Evolutionary conservation across 35 echinoderm and acorn worm genomes (phyloP).

Genomic region (Amphiura filiformis): DNA sequence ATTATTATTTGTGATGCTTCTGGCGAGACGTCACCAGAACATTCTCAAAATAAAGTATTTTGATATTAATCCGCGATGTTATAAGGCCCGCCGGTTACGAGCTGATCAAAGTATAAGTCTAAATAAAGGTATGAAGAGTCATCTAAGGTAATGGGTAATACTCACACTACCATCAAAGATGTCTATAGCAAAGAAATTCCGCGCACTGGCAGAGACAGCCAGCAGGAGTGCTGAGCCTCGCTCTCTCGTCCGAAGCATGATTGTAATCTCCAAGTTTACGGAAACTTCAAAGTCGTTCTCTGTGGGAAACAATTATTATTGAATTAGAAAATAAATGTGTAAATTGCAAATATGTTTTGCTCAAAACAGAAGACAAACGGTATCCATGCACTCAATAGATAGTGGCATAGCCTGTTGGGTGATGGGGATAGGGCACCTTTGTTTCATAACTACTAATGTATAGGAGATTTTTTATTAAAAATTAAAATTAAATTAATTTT

Average conservation of each 20-base stretch:
- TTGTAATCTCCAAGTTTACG: conserved; percentile 21
- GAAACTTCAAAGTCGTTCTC: conserved; percentile 42
- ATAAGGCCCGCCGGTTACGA: too few relatives aligned
- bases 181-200: conserved; percentile 77
- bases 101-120: too few relatives aligned
- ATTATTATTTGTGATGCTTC: too few relatives aligned
- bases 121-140: too few relatives aligned
- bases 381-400: not conserved
- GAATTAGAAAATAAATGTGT: conserved; percentile 10
- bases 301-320: conserved; percentile 14
- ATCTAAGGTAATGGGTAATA: too few relatives aligned
- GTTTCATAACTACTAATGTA: not conserved
- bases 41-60: too few relatives aligned
- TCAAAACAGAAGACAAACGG: not conserved
- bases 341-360: not conserved
- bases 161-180: conserved; percentile 85
- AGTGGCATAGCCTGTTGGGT: not conserved
- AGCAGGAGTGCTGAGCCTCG: conserved; percentile 51
- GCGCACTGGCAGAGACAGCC: conserved; percentile 33
- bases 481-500: too few relatives aligned
- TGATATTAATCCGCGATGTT: too few relatives aligned
- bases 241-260: conserved; percentile 49
- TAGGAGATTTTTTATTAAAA: not conserved
- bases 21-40: too few relatives aligned
- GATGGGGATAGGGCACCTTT: not conserved